Percentiles rank a stretch among this genome's conserved stretches.
Conservation (phyloP, 2,797 vertebrate genomes). For the Micrastur ruficollis region DNA sequence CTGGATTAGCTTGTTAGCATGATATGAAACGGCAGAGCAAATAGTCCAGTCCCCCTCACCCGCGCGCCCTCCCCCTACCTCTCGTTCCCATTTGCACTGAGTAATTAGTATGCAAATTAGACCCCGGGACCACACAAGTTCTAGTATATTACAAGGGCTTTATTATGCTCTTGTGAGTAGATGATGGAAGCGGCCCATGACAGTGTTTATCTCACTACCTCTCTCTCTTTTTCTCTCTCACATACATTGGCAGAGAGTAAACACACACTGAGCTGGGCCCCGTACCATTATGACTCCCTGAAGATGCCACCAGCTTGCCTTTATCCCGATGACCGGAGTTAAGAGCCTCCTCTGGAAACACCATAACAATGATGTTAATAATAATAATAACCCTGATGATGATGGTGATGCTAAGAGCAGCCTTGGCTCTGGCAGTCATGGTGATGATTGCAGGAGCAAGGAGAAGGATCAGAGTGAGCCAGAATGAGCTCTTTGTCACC, state of each 20-base stretch:
- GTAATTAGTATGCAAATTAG: conserved; percentile 99
- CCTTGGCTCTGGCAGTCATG: conserved; percentile 46
- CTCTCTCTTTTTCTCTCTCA: conserved; percentile 60
- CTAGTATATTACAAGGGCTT: conserved; percentile 99
- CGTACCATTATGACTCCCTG: conserved; percentile 45
- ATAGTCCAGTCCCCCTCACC: conserved; percentile 79
- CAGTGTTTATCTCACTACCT: conserved; percentile 84
- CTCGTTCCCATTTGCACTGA: conserved; percentile 99
- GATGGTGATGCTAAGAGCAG: conserved; percentile 50
- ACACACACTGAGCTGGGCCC: conserved; percentile 62
- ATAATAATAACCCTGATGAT: conserved; percentile 65
- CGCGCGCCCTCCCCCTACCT: conserved; percentile 70
- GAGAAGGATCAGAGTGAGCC: background rate
- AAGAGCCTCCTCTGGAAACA: conserved; percentile 67
- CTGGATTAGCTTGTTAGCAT: conserved; percentile 99
- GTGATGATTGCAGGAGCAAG: conserved; percentile 16
- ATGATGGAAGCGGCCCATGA: conserved; percentile 85
- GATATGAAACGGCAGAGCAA: conserved; percentile 91
- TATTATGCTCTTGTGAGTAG: conserved; percentile 96
- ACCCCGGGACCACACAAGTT: conserved; percentile 98
- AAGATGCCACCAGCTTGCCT: conserved; percentile 62
- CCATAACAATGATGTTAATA: conserved; percentile 69
- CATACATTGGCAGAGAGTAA: conserved; percentile 68
- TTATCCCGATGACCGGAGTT: conserved; percentile 50
- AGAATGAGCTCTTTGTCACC: conserved; percentile 37